A percentile compares a stretch with the other conserved stretches of the same genome.
These are phyloP conservation scores for Busseola fusca DNA, from an alignment of 2,888 invertebrate genomes.

Conservation along the genomic window DNA sequence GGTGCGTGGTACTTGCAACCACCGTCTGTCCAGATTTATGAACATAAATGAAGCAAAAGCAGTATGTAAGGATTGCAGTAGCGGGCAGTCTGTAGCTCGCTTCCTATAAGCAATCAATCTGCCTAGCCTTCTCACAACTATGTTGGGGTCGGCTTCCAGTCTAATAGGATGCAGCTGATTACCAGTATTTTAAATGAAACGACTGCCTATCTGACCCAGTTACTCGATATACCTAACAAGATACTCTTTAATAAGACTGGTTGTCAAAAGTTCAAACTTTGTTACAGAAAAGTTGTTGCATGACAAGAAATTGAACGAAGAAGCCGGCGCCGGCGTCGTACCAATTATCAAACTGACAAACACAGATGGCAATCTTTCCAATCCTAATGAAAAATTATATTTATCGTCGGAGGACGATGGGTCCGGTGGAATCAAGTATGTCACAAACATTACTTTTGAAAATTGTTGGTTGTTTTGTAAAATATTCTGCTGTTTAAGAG, in stretches of 20 bases:
- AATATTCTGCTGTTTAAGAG: not conserved
- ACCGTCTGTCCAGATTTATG: not conserved
- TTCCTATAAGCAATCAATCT: not conserved
- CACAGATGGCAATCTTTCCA: slow-evolving; percentile 47
- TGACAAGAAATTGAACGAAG: slow-evolving; percentile 51
- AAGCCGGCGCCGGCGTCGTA: slow-evolving; percentile 28
- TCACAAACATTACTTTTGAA: slow-evolving; percentile 1
- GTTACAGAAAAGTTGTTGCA: slow-evolving; percentile 50
- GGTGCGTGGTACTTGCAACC: no score
- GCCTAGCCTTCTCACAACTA: not conserved
- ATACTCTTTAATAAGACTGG: not conserved
- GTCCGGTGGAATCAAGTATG: slow-evolving; percentile 56
- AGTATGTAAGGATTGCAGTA: not conserved
- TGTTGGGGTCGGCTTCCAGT: not conserved
- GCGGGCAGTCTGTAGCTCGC: not conserved
- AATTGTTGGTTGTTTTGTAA: not conserved
- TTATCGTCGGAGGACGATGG: slow-evolving; percentile 37
- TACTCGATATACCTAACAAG: not conserved
- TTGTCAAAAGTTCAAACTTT: slow-evolving; percentile 7
- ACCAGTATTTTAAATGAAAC: not conserved
- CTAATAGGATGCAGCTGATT: not conserved
- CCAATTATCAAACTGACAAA: slow-evolving; percentile 65
- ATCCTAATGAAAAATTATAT: slow-evolving; percentile 43
- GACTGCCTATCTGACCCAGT: not conserved
- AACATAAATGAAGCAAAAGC: not conserved